These are phyloP conservation scores for Metopolophium dirhodum DNA, from an alignment of 1,140 invertebrate species.

Conservation along the genomic window DNA sequence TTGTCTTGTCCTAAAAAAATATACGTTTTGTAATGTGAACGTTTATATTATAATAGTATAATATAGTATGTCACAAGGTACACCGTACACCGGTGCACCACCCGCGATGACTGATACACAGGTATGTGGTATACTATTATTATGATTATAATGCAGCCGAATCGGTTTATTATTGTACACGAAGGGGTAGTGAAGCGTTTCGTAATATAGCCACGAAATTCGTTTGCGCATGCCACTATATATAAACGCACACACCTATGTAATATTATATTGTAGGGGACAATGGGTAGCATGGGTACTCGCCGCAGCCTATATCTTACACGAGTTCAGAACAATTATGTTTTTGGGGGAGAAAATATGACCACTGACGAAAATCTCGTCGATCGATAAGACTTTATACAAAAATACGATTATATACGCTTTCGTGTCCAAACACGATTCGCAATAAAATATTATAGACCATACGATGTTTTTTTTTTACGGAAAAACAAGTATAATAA, in stretches of 20 bases:
- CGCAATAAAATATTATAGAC: neutral
- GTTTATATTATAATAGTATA: neutral
- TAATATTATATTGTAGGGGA: neutral
- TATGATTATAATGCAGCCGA: constrained; percentile 9
- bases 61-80: neutral
- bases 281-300: neutral
- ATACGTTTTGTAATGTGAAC: neutral
- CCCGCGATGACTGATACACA: neutral
- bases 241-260: neutral
- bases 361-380: neutral
- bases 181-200: neutral
- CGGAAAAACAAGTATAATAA: neutral
- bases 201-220: constrained; percentile 10
- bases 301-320: neutral
- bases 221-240: neutral
- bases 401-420: neutral
- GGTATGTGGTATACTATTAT: constrained; percentile 12
- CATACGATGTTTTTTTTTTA: neutral
- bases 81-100: neutral
- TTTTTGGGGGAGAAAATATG: neutral
- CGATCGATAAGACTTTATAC: neutral
- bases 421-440: neutral
- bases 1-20: neutral
- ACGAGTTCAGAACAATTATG: neutral
- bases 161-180: constrained; percentile 4